Conservation (phyloP, 2,888 invertebrate genomes). For the Ornithoptera alexandrae region DNA sequence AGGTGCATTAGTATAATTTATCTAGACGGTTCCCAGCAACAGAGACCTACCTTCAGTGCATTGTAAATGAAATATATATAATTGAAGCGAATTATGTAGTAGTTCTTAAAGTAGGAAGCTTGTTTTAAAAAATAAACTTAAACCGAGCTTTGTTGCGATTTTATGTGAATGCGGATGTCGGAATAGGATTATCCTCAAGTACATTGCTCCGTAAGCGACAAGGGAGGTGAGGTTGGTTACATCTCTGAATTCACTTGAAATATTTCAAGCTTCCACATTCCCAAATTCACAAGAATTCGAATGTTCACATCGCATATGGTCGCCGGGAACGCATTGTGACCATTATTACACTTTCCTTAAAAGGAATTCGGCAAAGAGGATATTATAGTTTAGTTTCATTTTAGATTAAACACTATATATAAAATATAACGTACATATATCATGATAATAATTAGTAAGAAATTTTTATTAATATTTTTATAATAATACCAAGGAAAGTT, state of each 20-base stretch:
- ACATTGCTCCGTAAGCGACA: constrained; percentile 15
- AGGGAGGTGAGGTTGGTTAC: constrained; percentile 24
- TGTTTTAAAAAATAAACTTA: constrained; percentile 13
- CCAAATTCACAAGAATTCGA: constrained; percentile 17
- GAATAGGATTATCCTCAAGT: constrained; percentile 28
- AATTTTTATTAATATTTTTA: too few relatives aligned
- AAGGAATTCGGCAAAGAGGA: not conserved
- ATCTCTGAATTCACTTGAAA: constrained; percentile 25
- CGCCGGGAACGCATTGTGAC: not conserved
- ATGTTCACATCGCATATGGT: not conserved
- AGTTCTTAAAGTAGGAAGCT: not conserved
- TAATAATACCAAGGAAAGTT: too few relatives aligned
- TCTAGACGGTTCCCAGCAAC: too few relatives aligned
- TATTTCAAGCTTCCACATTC: constrained; percentile 25
- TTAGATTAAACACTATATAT: not conserved
- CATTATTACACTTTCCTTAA: not conserved
- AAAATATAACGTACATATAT: too few relatives aligned
- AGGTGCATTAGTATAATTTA: too few relatives aligned
- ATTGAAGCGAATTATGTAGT: too few relatives aligned
- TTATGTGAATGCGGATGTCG: constrained; percentile 23
- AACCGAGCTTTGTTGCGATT: constrained; percentile 18
- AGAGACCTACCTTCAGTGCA: too few relatives aligned
- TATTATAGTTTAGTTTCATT: not conserved
- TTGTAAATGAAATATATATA: too few relatives aligned
- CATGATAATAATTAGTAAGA: too few relatives aligned